Percentiles rank a stretch among this genome's conserved stretches.
Conservation (phyloP, 2,888 invertebrate species). For the Euzetes globulus region DNA sequence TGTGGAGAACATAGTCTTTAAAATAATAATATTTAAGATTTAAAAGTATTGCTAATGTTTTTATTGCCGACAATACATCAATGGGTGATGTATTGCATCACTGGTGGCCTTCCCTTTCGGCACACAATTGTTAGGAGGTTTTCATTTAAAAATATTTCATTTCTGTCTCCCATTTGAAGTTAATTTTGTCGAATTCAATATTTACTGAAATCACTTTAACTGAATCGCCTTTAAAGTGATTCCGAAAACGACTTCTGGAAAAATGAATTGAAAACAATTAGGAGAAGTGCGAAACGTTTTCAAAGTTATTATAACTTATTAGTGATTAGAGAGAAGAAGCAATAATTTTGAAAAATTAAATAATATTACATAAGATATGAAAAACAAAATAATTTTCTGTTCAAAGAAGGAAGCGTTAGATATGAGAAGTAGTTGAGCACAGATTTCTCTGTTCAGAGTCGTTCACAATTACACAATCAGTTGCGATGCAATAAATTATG, state of each 20-base stretch:
- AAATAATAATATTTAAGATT: not conserved
- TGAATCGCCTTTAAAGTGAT: too few species aligned
- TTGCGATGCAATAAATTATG: conserved; percentile 23
- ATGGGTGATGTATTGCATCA: not conserved
- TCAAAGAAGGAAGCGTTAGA: not conserved
- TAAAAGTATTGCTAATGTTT: not conserved
- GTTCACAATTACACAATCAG: conserved; percentile 7
- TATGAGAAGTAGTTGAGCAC: not conserved
- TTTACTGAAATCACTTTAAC: too few species aligned
- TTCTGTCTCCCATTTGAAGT: too few species aligned
- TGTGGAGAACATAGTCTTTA: not conserved
- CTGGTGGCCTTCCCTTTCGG: not conserved
- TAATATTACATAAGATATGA: not conserved
- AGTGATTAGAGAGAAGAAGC: not conserved
- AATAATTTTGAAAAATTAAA: conserved; percentile 7
- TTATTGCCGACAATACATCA: conserved; percentile 2
- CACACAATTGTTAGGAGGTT: not conserved
- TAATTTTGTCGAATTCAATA: too few species aligned
- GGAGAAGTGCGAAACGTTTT: not conserved
- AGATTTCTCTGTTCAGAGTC: conserved; percentile 3
- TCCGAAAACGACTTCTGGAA: not conserved
- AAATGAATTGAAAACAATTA: not conserved
- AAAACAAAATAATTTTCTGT: not conserved
- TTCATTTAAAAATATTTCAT: not conserved
- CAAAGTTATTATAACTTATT: not conserved